phyloP scores from a whole-genome alignment of 2,888 invertebrate genomes.

The Epistrophe eligans region DNA sequence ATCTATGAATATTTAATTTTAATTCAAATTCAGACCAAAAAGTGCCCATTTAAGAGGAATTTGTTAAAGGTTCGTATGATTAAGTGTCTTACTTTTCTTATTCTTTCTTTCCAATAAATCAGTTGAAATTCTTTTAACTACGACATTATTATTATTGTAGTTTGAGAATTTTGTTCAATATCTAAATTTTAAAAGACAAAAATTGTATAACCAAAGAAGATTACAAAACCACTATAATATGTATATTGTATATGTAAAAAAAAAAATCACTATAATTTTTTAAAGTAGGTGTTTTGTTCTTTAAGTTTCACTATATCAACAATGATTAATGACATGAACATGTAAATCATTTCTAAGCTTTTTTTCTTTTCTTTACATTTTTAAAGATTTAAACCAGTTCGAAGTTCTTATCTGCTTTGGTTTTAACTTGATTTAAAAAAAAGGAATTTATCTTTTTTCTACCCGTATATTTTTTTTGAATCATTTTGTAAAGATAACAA shows the following conservation, averaged over 20 bases:
- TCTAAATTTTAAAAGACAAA: neutral
- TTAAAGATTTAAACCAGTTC: conserved; percentile 1
- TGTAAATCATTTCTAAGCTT: conserved; percentile 11
- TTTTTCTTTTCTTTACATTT: neutral
- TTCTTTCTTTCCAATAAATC: neutral
- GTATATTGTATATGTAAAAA: too few relatives aligned
- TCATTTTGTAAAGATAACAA: conserved; percentile 16
- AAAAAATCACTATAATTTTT: neutral
- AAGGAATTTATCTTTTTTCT: neutral
- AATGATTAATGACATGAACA: conserved; percentile 29
- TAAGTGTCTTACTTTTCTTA: neutral
- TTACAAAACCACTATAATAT: too few relatives aligned
- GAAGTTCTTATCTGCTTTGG: neutral
- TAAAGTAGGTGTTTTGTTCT: neutral
- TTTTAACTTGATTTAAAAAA: conserved; percentile 2
- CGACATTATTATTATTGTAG: neutral
- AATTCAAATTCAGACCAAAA: too few relatives aligned
- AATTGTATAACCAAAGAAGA: neutral
- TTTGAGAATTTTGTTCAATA: neutral
- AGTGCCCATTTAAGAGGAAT: too few relatives aligned
- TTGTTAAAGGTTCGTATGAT: neutral
- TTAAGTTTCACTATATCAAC: neutral
- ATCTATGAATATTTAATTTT: too few relatives aligned
- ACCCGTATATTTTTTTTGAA: neutral
- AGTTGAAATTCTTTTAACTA: neutral